phyloP scores from a whole-genome alignment of 1,140 invertebrate genomes.

The Leptinotarsa texana region DNA sequence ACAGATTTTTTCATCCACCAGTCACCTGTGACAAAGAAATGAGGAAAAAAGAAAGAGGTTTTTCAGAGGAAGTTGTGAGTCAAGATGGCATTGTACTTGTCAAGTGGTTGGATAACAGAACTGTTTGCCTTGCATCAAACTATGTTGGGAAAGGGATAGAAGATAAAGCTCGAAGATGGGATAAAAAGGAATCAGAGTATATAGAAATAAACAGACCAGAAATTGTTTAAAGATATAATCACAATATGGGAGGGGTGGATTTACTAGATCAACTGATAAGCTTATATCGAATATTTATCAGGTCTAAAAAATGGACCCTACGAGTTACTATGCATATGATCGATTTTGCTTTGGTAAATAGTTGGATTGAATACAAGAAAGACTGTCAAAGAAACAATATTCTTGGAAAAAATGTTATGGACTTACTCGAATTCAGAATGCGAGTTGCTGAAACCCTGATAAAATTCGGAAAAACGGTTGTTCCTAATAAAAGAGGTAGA shows the following conservation, averaged over 20 bases:
- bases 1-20: conserved; percentile 51
- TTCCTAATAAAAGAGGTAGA: neutral
- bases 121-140: conserved; percentile 49
- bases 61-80: conserved; percentile 52
- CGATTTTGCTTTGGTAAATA: conserved; percentile 23
- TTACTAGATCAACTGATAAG: conserved; percentile 23
- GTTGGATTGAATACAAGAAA: conserved; percentile 28
- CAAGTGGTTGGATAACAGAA: conserved; percentile 54
- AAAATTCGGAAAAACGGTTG: neutral
- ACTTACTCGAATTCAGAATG: neutral
- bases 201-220: conserved; percentile 38
- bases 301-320: conserved; percentile 28
- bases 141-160: conserved; percentile 53
- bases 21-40: conserved; percentile 51
- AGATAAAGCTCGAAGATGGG: conserved; percentile 51
- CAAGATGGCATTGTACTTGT: conserved; percentile 48
- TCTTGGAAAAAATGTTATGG: neutral
- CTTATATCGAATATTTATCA: conserved; percentile 26
- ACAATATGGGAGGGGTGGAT: conserved; percentile 30
- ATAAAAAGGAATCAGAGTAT: conserved; percentile 43
- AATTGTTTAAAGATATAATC: conserved; percentile 35
- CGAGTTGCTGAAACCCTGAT: neutral
- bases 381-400: conserved; percentile 4
- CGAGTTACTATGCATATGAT: conserved; percentile 17
- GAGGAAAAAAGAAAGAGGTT: conserved; percentile 51